Evolutionary conservation across 2,888 invertebrate species (phyloP), one percentile per base, ranked within the genome.

Genomic region (Acleris laterana): DNA sequence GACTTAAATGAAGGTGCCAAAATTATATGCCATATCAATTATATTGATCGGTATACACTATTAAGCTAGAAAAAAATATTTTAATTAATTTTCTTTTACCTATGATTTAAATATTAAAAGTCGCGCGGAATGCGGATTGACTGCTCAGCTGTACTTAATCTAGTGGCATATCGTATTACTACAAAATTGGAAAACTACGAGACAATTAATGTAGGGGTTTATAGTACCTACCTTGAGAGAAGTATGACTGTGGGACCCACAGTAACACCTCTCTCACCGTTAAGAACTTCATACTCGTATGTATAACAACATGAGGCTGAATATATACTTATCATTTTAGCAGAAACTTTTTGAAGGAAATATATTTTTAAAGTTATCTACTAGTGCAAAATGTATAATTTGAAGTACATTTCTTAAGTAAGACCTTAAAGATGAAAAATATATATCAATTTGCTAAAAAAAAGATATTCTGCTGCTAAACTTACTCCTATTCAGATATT

Each of bases 1-100:
- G 78, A 80, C 76, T 79, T 70, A 73, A 70, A 76, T 53, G 62
- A 80, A 75, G 76, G 81, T 84, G 83, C 84, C 84, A 84, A 83
- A 25, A 79, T 72, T 74, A 70, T 74, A 70, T 75, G 74, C 72
- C 74, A 75, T 55, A 68, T 71, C 62, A 65, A 68, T 68, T 68
- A 59, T 58, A 70, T 64, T 62, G 48, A 60, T 28, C 56, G 68
- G 71, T 68, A 70, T 69, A 72, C 70, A 75, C 28, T 49, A 50
- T 70, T 69, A 77, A 74, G 72, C 63, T 72, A 76, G 74, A 68
- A 75, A 66, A 57, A 61, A 56, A 56, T 69, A 63, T 68, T 75
- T 76, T 77, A 69, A 77, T 80, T 74, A 81, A 80, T 83, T 84
- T 82, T 83, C 79, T 78, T 65, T 66, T 60, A 16, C 6, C 13